These are phyloP conservation scores for Colossoma macropomum DNA, from an alignment of 2,113 vertebrate genomes.

Conservation along the genomic window DNA sequence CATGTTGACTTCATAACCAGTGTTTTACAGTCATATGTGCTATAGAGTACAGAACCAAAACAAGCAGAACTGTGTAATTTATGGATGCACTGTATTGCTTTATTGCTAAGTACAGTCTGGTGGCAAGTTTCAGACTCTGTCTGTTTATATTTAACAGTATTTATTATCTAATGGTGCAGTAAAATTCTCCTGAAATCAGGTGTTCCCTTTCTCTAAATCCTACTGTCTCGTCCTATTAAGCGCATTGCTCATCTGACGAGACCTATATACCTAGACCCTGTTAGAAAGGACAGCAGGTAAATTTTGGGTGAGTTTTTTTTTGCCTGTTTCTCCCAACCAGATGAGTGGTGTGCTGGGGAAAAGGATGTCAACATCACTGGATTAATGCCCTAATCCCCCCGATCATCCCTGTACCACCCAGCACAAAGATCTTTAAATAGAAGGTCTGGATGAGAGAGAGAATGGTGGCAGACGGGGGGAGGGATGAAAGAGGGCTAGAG, in stretches of 20 bases:
- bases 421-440: slow-evolving; percentile 74
- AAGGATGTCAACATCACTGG: slow-evolving; percentile 70
- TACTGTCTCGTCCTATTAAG: neutral
- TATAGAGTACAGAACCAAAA: too few species aligned
- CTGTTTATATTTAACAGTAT: neutral
- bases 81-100: too few species aligned
- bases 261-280: neutral
- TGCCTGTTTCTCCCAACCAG: slow-evolving; percentile 33
- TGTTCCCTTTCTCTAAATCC: neutral
- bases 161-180: neutral
- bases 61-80: too few species aligned
- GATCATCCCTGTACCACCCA: slow-evolving; percentile 72
- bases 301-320: neutral
- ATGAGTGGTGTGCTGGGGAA: slow-evolving; percentile 50
- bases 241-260: neutral
- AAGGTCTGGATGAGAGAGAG: slow-evolving; percentile 62
- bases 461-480: slow-evolving; percentile 51
- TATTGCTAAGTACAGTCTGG: too few species aligned
- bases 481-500: slow-evolving; percentile 10
- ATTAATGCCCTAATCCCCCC: slow-evolving; percentile 78
- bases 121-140: too few species aligned
- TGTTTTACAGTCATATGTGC: too few species aligned
- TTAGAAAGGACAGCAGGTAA: neutral
- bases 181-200: neutral
- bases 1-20: too few species aligned